Base-by-base conservation (phyloP, 2,113 vertebrate genomes). In the Cercocebus atys region DNA sequence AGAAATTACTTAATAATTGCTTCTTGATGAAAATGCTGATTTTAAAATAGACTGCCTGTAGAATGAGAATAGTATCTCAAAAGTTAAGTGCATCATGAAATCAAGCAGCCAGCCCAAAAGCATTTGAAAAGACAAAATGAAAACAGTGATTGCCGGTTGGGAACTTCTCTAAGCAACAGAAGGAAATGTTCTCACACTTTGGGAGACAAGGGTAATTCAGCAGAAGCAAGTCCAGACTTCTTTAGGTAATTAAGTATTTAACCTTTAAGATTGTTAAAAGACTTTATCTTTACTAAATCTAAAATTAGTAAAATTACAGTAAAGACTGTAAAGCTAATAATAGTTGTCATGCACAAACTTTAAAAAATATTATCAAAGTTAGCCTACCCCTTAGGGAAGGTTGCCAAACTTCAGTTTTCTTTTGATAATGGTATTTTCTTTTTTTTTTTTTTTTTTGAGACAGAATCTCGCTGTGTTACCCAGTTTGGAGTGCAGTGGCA, bases 61-160 rank as follows among this genome's bases (percentile, higher is more conserved):
- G 32, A 90, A 86, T 76, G 7, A 73, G 47, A 81, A 85, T n/a
- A 76, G 35, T 68, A 25, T 89, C 35, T 70, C 40, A 96, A 47
- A 93, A 72, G 12, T 55, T 72, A 43, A 78, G 23, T 88, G 14
- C 23, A 61, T 78, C 25, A 76, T 45, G 75, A 97, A 78, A 90
- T 47, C 16, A 47, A 97, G 66, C 52, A 79, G n/a, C 93, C 76
- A 82, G 59, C 50, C 17, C 30, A 87, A 55, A 92, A 92, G 32
- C 52, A 84, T 92, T 85, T 94, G 72, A 84, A 94, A 88, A 85
- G 85, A 68, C 55, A 79, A 78, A 88, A 50, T 78, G 68, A 92
- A 80, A 94, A 38, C 47, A 93, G 30, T 47, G 3, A 50, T 45
- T 82, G 22, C 70, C 86, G 85, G 73, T 59, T 70, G 35, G 40